Percentiles rank a stretch among this genome's conserved stretches.
phyloP scores from a whole-genome alignment of 1,140 invertebrate genomes.

The Drosophila tani region DNA sequence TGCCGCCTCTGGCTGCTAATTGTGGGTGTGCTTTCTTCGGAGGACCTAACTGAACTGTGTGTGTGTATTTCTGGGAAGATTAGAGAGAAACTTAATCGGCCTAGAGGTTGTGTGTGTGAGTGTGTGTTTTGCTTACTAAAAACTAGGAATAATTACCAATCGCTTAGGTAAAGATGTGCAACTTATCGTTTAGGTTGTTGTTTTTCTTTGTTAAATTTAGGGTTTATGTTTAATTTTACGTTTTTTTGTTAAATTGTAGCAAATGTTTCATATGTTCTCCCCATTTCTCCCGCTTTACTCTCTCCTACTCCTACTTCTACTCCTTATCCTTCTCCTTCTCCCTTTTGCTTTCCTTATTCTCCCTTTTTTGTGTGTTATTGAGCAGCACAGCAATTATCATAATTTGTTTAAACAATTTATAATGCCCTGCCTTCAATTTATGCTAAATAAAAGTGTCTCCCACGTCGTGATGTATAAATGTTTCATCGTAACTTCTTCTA shows the following conservation, averaged over 20 bases:
- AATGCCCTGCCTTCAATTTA: slow-evolving; percentile 76
- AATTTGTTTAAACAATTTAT: slow-evolving; percentile 67
- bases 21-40: slow-evolving; percentile 14
- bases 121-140: slow-evolving; percentile 56
- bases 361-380: slow-evolving; percentile 62
- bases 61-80: slow-evolving; percentile 8
- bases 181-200: slow-evolving; percentile 63
- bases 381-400: slow-evolving; percentile 82
- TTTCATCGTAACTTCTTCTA: slow-evolving; percentile 26
- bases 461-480: slow-evolving; percentile 53
- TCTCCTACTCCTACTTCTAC: slow-evolving; percentile 33
- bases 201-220: slow-evolving; percentile 54
- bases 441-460: slow-evolving; percentile 56
- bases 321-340: neutral
- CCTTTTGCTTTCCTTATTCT: slow-evolving; percentile 24
- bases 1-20: slow-evolving; percentile 37
- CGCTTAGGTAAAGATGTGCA: slow-evolving; percentile 82
- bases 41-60: slow-evolving; percentile 34
- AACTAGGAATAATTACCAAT: slow-evolving; percentile 81
- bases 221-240: slow-evolving; percentile 48
- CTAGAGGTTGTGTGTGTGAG: slow-evolving; percentile 26
- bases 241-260: slow-evolving; percentile 70
- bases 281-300: slow-evolving; percentile 18
- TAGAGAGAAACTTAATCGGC: slow-evolving; percentile 39
- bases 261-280: slow-evolving; percentile 50